Percentiles rank a stretch among this genome's conserved stretches.
phyloP scores from a whole-genome alignment of 1,140 invertebrate genomes.

The Cotesia typhae region DNA sequence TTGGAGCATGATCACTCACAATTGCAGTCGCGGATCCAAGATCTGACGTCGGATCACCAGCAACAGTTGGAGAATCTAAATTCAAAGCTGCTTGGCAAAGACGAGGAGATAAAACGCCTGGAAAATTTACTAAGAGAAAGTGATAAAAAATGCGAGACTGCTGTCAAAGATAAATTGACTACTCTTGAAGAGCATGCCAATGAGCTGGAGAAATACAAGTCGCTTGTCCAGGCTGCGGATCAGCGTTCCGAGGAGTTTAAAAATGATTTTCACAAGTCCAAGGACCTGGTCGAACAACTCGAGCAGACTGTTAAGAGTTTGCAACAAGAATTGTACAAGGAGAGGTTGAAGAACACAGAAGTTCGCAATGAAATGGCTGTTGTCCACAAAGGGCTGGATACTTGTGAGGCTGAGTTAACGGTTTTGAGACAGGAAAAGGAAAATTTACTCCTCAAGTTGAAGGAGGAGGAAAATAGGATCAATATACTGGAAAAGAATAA shows the following conservation, averaged over 20 bases:
- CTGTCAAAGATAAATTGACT: constrained; percentile 67
- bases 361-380: constrained; percentile 62
- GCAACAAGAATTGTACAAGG: constrained; percentile 60
- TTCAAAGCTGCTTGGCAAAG: constrained; percentile 70
- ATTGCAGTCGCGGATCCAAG: constrained; percentile 54
- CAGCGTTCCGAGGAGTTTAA: constrained; percentile 53
- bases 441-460: constrained; percentile 64
- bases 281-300: constrained; percentile 50
- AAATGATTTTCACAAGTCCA: constrained; percentile 53
- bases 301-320: constrained; percentile 51
- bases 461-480: constrained; percentile 66
- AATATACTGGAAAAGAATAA: constrained; percentile 66
- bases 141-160: constrained; percentile 72
- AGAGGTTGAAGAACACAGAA: constrained; percentile 53
- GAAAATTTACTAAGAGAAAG: constrained; percentile 73
- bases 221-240: constrained; percentile 55
- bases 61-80: constrained; percentile 50
- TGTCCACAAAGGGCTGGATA: constrained; percentile 66
- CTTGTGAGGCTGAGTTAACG: constrained; percentile 67
- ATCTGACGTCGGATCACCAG: constrained; percentile 54
- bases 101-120: constrained; percentile 74
- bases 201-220: constrained; percentile 60
- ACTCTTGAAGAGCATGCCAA: constrained; percentile 54
- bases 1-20: constrained; percentile 60
- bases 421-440: constrained; percentile 67